These are phyloP conservation scores for Stichodactyla mertensii DNA, from an alignment of 64 coral and sea anemone genomes.

Conservation along the genomic window DNA sequence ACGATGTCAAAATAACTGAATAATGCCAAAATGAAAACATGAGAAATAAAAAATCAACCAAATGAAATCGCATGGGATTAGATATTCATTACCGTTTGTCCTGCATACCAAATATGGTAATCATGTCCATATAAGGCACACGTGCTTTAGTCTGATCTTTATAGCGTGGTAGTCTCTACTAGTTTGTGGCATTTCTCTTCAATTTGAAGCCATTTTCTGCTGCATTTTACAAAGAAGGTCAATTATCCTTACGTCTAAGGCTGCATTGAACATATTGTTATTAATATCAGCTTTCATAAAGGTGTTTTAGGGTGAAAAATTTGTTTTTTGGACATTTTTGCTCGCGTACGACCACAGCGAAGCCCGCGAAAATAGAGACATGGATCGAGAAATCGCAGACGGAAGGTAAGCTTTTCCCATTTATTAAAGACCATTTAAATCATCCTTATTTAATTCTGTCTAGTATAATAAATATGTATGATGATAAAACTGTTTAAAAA, in stretches of 20 bases:
- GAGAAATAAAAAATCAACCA: not conserved
- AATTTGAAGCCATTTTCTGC: not conserved
- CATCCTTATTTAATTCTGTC: not conserved
- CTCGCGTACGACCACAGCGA: not conserved
- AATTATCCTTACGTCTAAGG: not conserved
- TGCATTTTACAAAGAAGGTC: not conserved
- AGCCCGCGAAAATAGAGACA: not conserved
- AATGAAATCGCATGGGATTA: slow-evolving; percentile 2
- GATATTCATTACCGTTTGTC: not conserved
- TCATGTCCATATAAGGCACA: slow-evolving; percentile 15
- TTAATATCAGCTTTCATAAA: not conserved
- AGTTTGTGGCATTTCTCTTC: not conserved
- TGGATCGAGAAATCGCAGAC: not conserved
- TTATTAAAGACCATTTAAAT: not conserved
- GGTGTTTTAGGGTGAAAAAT: not conserved
- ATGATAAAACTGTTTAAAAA: not conserved
- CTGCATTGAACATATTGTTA: not conserved
- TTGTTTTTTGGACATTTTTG: not conserved
- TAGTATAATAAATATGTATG: not conserved
- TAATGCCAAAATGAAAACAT: not conserved
- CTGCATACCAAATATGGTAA: not conserved
- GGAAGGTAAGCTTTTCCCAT: not conserved
- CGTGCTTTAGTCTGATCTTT: slow-evolving; percentile 6
- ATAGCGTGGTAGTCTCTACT: slow-evolving; percentile 15
- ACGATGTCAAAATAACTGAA: not conserved